Evolutionary conservation across 2,888 invertebrate species (phyloP), one percentile per base, ranked within the genome.

Genomic region (Leucoma salicis): DNA sequence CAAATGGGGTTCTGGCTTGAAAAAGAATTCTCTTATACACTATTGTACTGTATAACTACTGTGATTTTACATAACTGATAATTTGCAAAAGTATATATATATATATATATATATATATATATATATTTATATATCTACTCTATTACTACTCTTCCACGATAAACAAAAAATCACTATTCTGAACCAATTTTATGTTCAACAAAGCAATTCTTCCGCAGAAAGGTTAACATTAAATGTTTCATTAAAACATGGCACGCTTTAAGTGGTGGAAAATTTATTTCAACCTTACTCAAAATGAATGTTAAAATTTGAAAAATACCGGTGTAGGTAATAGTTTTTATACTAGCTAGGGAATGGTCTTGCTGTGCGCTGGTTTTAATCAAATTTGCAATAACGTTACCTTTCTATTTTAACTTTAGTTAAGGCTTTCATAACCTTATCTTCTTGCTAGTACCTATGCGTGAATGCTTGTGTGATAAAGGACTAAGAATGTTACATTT

Each of bases 321-420:
- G 37, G 35, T 37, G 38, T 36, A 53, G 36, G 54, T 53, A 61
- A 64, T 62, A 58, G 63, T 68, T 76, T 63, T 66, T 57, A 59
- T 64, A 53, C n/a, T 53, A 51, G 57, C 48, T 54, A 56, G 15
- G 57, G 62, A 67, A 64, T 58, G 63, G 57, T 58, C 62, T 43
- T 25, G 50, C 55, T 52, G 33, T 57, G 24, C 14, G 27, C 59
- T 39, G 52, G 52, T 53, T 78, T 80, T 74, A 78, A 76, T 81
- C 69, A 77, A 77, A 77, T 57, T 68, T 65, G 70, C 70, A 73
- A 74, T 72, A 73, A 70, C 58, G 53, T 57, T 49, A 55, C 54
- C 53, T 70, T 69, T 75, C 21, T 21, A 21, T 21, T 8, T 21
- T n/a, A n/a, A n/a, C n/a, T n/a, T n/a, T 21, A 21, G 21, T 21